These are phyloP conservation scores for Chironomus tepperi DNA, from an alignment of 1,140 invertebrate genomes.

Conservation along the genomic window DNA sequence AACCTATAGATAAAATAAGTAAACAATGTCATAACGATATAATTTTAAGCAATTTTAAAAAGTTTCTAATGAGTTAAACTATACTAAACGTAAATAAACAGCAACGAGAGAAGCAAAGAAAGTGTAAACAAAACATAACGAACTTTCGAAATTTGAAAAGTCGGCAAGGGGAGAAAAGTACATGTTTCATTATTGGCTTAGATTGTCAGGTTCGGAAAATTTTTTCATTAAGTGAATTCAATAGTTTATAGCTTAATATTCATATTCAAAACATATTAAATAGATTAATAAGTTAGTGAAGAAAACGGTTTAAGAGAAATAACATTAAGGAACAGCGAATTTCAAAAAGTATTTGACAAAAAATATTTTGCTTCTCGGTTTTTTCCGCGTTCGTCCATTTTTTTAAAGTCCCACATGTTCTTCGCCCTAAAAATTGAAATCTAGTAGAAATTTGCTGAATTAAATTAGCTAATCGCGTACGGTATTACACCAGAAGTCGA, in stretches of 20 bases:
- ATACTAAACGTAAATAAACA: too few relatives aligned
- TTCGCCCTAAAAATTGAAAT: neutral
- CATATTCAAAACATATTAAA: neutral
- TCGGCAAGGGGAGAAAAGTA: too few relatives aligned
- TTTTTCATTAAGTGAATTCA: neutral
- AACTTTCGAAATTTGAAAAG: too few relatives aligned
- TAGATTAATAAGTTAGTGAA: neutral
- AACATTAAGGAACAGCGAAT: neutral
- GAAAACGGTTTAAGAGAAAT: neutral
- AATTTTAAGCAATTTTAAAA: too few relatives aligned
- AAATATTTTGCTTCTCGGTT: slow-evolving; percentile 1
- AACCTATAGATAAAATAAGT: too few relatives aligned
- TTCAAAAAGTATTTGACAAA: neutral
- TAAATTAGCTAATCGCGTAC: neutral
- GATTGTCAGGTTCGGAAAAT: neutral
- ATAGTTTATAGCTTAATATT: neutral
- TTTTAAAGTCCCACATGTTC: neutral
- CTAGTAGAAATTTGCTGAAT: neutral
- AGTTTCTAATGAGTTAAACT: too few relatives aligned
- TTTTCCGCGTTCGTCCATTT: slow-evolving; percentile 11
- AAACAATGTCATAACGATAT: too few relatives aligned
- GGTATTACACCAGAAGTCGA: neutral
- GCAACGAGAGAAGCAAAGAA: too few relatives aligned
- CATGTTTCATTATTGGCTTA: too few relatives aligned
- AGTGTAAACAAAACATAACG: too few relatives aligned